Conservation (phyloP, 1,140 invertebrate genomes). For the Drosophila obscura region DNA sequence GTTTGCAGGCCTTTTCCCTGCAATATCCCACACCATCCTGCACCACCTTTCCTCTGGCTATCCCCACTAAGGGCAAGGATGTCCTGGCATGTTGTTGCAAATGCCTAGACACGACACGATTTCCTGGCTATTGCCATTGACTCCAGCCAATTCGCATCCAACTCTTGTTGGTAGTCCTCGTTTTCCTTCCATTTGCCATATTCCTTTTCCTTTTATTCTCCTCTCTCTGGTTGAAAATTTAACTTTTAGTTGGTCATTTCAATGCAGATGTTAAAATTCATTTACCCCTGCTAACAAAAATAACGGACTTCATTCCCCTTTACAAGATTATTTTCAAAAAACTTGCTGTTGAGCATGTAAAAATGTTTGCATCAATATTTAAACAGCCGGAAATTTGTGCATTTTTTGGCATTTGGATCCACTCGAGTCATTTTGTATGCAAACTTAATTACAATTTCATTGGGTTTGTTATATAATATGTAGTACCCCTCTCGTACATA, state of each 20-base stretch:
- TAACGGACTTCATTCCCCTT: background rate
- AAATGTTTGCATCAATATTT: slow-evolving; percentile 40
- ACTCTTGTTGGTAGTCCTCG: background rate
- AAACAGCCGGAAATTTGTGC: slow-evolving; percentile 23
- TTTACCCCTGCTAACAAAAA: slow-evolving; percentile 1
- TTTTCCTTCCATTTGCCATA: too few relatives aligned
- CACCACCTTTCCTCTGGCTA: slow-evolving; percentile 5
- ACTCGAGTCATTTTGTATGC: slow-evolving; percentile 74
- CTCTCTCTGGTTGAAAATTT: slow-evolving; percentile 45
- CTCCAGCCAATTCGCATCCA: slow-evolving; percentile 26
- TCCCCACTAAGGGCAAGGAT: background rate
- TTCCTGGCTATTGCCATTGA: slow-evolving; percentile 15
- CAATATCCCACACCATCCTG: too few relatives aligned
- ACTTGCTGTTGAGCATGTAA: slow-evolving; percentile 22
- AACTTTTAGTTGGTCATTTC: slow-evolving; percentile 56
- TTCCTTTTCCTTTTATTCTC: background rate
- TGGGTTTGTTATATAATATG: slow-evolving; percentile 50
- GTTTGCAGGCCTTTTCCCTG: slow-evolving; percentile 12
- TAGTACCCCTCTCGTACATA: slow-evolving; percentile 6
- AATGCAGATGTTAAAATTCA: slow-evolving; percentile 39
- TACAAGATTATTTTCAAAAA: slow-evolving; percentile 54
- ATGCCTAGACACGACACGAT: slow-evolving; percentile 29
- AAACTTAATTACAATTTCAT: slow-evolving; percentile 78
- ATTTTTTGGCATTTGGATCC: slow-evolving; percentile 38
- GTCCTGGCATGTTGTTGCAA: slow-evolving; percentile 43